Base-by-base conservation (phyloP, 2,888 invertebrate genomes). In the Ectemnius cavifrons region DNA sequence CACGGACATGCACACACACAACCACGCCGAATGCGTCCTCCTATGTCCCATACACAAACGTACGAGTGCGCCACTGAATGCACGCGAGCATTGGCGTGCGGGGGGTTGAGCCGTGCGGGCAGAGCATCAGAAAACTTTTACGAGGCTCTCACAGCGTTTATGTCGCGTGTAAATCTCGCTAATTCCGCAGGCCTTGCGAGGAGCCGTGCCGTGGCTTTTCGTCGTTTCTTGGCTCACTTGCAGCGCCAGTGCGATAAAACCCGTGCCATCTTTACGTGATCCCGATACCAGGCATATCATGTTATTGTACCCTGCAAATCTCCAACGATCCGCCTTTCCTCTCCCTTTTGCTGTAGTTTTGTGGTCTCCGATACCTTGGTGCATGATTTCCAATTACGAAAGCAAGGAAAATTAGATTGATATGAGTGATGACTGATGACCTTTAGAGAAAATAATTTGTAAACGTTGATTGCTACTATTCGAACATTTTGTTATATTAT, bases 91-190 rank as follows among this genome's bases (percentile, higher is more conserved):
- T 11, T 8, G 37, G 37, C 8, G 37, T 37, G 37, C 37, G 37
- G 8, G 37, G 37, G 37, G 37, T 37, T 23, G 23, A 23, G 37
- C 37, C 37, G 56, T 66, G 67, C 63, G 45, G 61, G 67, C 66
- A 76, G 71, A 60, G 82, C 86, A 82, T 84, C 81, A 77, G 81
- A 77, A 75, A 85, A 87, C 82, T 87, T 88, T 88, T 88, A 88
- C 86, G 88, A 85, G 81, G 81, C 85, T 83, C 86, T 85, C 84
- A 82, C 81, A 73, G 80, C 84, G 84, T 88, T 89, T 89, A 89
- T 85, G 89, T 83, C 87, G 77, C 83, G 82, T 87, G 87, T 88
- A 89, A 89, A 89, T 89, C 87, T 87, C 84, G 86, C 88, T 89
- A 89, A 89, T 90, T 89, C 85, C 81, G 63, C 61, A 71, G 68